These are phyloP conservation scores for Orientallactaga sibirica DNA, from an alignment of 2,797 vertebrate genomes.

Conservation along the genomic window DNA sequence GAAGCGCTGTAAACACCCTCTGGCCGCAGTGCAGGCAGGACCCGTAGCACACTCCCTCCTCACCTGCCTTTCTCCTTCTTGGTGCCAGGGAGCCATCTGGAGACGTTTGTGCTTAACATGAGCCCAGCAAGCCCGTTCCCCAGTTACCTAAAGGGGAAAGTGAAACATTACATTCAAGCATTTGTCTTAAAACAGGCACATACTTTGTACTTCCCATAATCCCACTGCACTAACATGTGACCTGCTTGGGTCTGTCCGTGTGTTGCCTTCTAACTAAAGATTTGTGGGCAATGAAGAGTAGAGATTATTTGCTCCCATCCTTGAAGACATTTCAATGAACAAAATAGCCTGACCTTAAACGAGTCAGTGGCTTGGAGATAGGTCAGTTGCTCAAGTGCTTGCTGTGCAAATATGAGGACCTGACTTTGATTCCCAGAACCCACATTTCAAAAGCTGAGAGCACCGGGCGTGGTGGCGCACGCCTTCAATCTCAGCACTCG, in stretches of 20 bases:
- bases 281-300: not conserved
- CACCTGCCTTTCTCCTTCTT: not conserved
- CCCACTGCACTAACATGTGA: fast-evolving
- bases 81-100: slow-evolving; percentile 26
- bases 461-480: too few species aligned
- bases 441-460: not conserved
- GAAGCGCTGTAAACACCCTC: not conserved
- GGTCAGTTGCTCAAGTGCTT: not conserved
- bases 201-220: not conserved
- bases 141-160: not conserved
- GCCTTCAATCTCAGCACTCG: too few species aligned
- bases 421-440: too few species aligned
- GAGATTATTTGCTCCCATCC: not conserved
- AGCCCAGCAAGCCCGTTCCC: slow-evolving; percentile 18
- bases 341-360: not conserved
- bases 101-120: not conserved
- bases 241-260: fast-evolving
- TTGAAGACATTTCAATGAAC: not conserved
- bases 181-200: not conserved
- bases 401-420: too few species aligned
- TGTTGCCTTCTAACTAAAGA: fast-evolving
- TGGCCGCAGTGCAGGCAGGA: not conserved
- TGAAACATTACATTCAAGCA: not conserved
- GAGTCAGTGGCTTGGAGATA: not conserved
- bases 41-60: not conserved